phyloP scores from a whole-genome alignment of 53 echinoderm and acorn worm species.

The Hippasteria phrygiana region DNA sequence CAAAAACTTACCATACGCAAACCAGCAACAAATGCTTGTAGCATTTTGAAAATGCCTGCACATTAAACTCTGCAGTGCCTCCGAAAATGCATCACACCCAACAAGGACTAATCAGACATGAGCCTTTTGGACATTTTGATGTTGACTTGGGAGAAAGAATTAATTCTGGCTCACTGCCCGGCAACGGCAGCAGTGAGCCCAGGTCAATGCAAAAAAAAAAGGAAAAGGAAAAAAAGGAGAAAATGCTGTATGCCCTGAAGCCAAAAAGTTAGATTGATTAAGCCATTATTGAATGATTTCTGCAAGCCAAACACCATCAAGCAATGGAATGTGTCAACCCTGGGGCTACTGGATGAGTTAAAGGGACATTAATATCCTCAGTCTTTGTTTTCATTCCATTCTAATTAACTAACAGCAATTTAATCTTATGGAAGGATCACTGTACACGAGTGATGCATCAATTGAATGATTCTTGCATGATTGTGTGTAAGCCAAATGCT shows the following conservation, averaged over 20 bases:
- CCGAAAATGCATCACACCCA: not conserved
- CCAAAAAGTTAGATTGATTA: constrained; percentile 43
- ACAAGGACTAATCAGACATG: not conserved
- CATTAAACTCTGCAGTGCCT: no score
- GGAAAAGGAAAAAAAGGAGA: not conserved
- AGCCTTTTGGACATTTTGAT: constrained; percentile 26
- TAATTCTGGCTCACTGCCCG: constrained; percentile 15
- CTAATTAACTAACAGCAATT: no score
- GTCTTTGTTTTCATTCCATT: not conserved
- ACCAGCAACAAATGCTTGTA: no score
- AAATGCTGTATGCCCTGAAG: not conserved
- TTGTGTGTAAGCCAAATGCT: no score
- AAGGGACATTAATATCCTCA: not conserved
- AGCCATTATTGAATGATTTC: constrained; percentile 56
- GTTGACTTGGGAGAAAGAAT: constrained; percentile 15
- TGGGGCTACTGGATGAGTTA: constrained; percentile 19
- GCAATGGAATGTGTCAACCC: constrained; percentile 39
- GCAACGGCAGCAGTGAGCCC: not conserved
- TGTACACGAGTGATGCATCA: no score
- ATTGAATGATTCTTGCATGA: no score
- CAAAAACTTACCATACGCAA: no score
- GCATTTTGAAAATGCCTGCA: no score
- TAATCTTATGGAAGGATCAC: no score
- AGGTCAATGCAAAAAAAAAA: not conserved
- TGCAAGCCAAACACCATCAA: constrained; percentile 43